Base-by-base conservation (phyloP, 2,797 vertebrate genomes). In the Gambusia yucatana region DNA sequence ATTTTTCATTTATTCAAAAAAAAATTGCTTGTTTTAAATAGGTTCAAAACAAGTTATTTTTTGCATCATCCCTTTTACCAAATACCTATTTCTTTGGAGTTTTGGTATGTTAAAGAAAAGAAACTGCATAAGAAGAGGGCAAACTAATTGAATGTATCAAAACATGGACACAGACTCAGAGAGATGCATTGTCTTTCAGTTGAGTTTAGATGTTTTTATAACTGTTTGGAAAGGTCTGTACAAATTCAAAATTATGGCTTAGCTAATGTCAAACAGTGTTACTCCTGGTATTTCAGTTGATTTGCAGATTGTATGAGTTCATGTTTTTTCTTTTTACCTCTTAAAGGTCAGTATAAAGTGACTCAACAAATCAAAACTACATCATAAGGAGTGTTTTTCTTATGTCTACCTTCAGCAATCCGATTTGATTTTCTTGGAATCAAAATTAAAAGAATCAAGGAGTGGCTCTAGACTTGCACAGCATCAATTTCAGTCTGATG, bases 391-490 rank as follows among this genome's bases (percentile, higher is more conserved):
- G 63, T 41, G 20, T 20, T 13, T 8, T n/a, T 55, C 52, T 28
- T 6, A 11, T 25, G 20, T 41, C 63, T 41, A 41, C 36, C 63
- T 67, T 25, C 20, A 67, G 8, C 22, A 41, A 67, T 41, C 63
- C 11, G 36, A 65, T 11, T 75, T 30, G 4, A 57, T 28, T 39
- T 78, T 30, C 70, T 33, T 39, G 11, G 33, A 55, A 36, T 73
- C 6, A 52, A 39, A 39, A 67, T 41, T 2, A 41, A 8, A 30
- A 72, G 33, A 43, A 43, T 30, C 61, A 14, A 39, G 41, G 55
- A 75, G 73, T 46, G 55, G 73, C 22, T 57, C 41, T 44, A 44
- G 65, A 44, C 41, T 69, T 43, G 25, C 6, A 70, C 22, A 70
- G 41, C 41, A 70, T 70, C 39, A n/a, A 14, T n/a, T 25, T n/a